Base-by-base conservation (phyloP, 2,797 vertebrate genomes). In the Phyllotis vaccarum region DNA sequence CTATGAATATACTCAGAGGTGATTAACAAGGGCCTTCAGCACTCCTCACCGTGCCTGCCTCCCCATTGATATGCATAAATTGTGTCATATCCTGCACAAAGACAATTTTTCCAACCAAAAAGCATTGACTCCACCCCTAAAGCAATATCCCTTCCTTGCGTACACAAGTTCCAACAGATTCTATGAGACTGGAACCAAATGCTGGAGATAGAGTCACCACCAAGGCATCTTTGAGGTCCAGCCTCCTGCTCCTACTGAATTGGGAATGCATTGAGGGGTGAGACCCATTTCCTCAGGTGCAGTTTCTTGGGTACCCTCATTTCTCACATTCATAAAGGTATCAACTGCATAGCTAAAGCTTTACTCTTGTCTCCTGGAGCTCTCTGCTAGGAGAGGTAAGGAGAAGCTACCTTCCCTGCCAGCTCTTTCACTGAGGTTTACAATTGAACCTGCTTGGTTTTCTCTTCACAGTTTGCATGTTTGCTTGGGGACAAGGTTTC, bases 331-430 rank as follows among this genome's bases (percentile, higher is more conserved):
- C 16, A 29, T 34, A 62, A 58, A 43, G 27, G 29, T 43, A 60
- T 14, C 34, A 29, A 1, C 17, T 0, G 2, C 5, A 1, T 78
- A 12, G 34, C 31, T 34, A 34, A 60, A 12, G 0, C 8, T 0
- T 4, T 24, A 3, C n/a, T 58, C 17, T 13, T 19, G 52, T 34
- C n/a, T 27, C 19, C 58, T 34, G 0, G 6, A 17, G 16, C 66
- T 81, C 43, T 86, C 80, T 78, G 56, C 60, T 16, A 2, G 1
- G 27, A 27, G 8, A 46, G n/a, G 60, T 6, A 16, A 10, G 24
- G 1, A 24, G 52, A 64, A 68, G 3, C 43, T 68, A 9, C 1
- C 21, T 5, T 16, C n/a, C 29, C 58, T 22, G 6, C 21, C 6
- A 68, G 16, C 17, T 6, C 54, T 54, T 31, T 21, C 31, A 11